Conservation (phyloP, 2,888 invertebrate genomes). For the Ceramica pisi region DNA sequence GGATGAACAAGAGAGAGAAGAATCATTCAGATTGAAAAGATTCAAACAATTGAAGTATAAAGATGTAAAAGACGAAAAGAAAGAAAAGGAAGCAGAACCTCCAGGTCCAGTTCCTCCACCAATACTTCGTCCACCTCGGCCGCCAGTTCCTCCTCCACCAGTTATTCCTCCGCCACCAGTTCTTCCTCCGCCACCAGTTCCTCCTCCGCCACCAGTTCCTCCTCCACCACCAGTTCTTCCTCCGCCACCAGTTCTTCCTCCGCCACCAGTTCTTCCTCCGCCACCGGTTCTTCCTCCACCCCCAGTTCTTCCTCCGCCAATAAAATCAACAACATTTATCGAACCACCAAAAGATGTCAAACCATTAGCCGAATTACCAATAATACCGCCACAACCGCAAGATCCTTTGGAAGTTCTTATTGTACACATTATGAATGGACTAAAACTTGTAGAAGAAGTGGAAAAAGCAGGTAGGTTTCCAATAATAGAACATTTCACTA, state of each 20-base stretch:
- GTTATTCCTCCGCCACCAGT: background rate
- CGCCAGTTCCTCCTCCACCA: background rate
- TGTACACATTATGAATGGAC: constrained; percentile 4
- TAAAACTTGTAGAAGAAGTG: constrained; percentile 8
- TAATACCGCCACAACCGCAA: background rate
- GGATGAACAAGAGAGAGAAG: constrained; percentile 57
- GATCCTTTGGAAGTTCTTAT: constrained; percentile 16
- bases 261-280: too few species aligned
- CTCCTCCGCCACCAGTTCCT: too few species aligned
- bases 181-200: background rate
- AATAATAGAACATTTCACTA: background rate
- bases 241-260: too few species aligned
- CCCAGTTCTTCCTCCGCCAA: too few species aligned
- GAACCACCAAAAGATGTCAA: background rate
- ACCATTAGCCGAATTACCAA: background rate
- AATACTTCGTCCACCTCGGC: background rate
- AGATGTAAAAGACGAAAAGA: rapidly evolving
- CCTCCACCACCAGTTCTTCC: too few species aligned
- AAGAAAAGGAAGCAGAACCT: background rate
- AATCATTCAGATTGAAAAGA: constrained; percentile 36
- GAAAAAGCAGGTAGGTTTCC: constrained; percentile 24
- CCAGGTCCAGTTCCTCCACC: background rate
- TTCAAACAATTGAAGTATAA: constrained; percentile 40
- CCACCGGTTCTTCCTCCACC: too few species aligned
- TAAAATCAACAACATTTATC: background rate